These are phyloP conservation scores for Ptychobarbus kaznakovi DNA, from an alignment of 2,797 vertebrate species.

Conservation along the genomic window DNA sequence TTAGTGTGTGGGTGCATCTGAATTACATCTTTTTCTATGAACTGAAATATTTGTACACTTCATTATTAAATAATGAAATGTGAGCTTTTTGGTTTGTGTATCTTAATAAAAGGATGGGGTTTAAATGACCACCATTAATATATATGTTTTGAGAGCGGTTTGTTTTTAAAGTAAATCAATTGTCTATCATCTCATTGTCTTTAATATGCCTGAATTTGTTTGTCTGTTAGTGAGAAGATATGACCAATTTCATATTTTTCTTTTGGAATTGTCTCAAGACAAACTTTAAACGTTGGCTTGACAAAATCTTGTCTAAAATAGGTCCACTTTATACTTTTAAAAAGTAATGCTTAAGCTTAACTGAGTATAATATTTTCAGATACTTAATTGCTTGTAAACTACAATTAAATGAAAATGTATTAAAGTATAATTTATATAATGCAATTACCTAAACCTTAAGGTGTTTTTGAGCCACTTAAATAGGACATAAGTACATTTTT, in stretches of 20 bases:
- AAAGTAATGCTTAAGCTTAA: conserved; percentile 2
- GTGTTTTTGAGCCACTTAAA: neutral
- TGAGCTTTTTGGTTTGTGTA: neutral
- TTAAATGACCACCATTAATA: neutral
- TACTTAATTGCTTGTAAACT: neutral
- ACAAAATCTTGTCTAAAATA: neutral
- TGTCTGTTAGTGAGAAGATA: neutral
- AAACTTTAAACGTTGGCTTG: neutral
- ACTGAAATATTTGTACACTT: conserved; percentile 17
- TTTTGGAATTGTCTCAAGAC: neutral
- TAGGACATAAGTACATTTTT: neutral
- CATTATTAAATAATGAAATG: conserved; percentile 3
- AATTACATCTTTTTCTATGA: conserved; percentile 45
- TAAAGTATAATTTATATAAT: neutral
- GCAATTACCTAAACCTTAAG: neutral
- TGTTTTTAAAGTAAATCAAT: neutral
- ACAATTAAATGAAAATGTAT: neutral
- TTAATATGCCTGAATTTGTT: neutral
- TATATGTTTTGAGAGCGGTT: neutral
- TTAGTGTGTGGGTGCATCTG: conserved; percentile 60
- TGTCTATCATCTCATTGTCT: neutral
- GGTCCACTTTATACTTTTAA: neutral
- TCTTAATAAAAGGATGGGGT: neutral
- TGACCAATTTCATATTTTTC: neutral
- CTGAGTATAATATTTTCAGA: neutral